These are phyloP conservation scores for Tympanoctomys barrerae DNA, from an alignment of 2,797 vertebrate species.

Conservation along the genomic window DNA sequence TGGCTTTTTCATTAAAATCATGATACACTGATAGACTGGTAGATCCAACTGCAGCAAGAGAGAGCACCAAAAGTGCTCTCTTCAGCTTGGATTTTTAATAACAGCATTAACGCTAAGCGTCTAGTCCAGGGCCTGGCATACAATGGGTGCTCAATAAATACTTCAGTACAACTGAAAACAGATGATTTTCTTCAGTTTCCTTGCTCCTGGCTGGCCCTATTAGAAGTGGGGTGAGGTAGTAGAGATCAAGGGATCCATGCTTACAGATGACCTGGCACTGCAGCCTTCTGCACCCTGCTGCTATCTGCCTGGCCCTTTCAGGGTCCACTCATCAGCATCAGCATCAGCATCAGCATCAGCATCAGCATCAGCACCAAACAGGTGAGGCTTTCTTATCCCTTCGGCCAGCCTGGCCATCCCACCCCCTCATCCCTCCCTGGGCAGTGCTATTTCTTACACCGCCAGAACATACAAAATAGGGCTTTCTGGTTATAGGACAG, in stretches of 20 bases:
- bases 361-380: neutral
- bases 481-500: neutral
- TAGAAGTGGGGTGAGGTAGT: accelerated
- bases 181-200: neutral
- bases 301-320: neutral
- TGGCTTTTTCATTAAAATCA: neutral
- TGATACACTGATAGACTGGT: neutral
- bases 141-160: neutral
- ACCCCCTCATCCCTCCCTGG: conserved; percentile 59
- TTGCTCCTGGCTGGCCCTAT: neutral
- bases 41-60: neutral
- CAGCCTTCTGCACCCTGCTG: accelerated
- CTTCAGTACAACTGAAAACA: neutral
- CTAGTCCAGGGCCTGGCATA: neutral
- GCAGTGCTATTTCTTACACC: conserved; percentile 75
- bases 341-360: neutral
- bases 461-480: conserved; percentile 62
- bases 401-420: conserved; percentile 45
- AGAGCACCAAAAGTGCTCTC: neutral
- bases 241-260: neutral
- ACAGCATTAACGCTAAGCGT: neutral
- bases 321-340: conserved; percentile 11
- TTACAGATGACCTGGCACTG: accelerated
- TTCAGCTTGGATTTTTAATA: neutral
- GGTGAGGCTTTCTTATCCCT: conserved; percentile 58